Conservation (phyloP, 2,113 vertebrate species). For the Phaethon lepturus region DNA sequence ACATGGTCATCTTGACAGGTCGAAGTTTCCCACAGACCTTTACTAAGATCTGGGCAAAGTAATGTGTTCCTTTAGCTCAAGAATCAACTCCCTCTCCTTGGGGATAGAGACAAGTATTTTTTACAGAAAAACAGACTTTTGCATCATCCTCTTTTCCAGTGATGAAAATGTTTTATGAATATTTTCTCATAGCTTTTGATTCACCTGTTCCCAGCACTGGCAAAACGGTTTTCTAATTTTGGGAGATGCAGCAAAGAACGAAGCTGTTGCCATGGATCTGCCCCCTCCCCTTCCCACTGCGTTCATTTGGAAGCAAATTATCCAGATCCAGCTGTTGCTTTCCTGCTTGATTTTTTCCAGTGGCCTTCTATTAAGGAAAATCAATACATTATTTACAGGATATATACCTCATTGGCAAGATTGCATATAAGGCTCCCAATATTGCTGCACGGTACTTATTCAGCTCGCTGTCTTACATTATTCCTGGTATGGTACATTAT, state of each 20-base stretch:
- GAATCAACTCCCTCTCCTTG: neutral
- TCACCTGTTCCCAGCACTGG: neutral
- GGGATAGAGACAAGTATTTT: neutral
- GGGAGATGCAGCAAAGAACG: neutral
- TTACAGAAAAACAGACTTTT: neutral
- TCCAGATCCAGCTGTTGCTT: neutral
- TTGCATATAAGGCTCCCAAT: neutral
- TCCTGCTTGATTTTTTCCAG: neutral
- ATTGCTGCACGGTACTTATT: neutral
- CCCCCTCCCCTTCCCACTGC: neutral
- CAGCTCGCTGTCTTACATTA: neutral
- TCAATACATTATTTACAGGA: neutral
- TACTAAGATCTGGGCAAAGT: neutral
- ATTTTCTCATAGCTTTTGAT: neutral
- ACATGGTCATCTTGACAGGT: neutral
- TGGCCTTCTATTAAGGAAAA: neutral
- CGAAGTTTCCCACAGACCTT: neutral
- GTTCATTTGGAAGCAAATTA: neutral
- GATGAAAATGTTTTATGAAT: neutral
- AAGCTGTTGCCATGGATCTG: conserved; percentile 29
- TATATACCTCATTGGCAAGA: neutral
- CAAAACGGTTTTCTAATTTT: neutral
- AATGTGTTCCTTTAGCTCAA: neutral
- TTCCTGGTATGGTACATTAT: neutral
- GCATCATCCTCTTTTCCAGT: neutral